Base-by-base conservation (phyloP, 2,888 invertebrate genomes). In the Shargacucullia verbasci region DNA sequence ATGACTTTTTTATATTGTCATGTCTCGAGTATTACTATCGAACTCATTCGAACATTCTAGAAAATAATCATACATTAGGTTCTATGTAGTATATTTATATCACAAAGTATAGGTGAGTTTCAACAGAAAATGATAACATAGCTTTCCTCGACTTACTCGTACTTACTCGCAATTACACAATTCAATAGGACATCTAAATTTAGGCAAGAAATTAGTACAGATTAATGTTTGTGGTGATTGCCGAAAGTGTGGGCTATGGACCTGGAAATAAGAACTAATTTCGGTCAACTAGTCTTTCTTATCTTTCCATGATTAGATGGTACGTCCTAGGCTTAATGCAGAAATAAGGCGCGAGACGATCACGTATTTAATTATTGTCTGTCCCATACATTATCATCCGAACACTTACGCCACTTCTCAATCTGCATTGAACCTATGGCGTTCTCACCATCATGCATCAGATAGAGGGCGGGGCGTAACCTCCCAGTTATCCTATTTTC, bases 61-160 rank as follows among this genome's bases (percentile, higher is more conserved):
- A 64, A 64, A 73, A 70, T 58, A 66, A 65, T 59, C 63, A 60
- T 65, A 74, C 74, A 70, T 38, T 59, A 58, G 31, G 43, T 66
- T 73, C 60, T 67, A 73, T 68, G 62, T 73, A 68, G 75, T 67
- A 76, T 65, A 76, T 71, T 73, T 78, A 80, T 86, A 86, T 86
- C 85, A 87, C 85, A 87, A 84, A 81, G 68, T 80, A 82, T 63
- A 80, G 83, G 78, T 81, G 83, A 85, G 82, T 81, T 83, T 73
- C 68, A 79, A 82, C 72, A 77, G 74, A 77, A 75, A 67, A 74
- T 61, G 40, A 67, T 62, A 68, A 65, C 63, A 67, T 64, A 47
- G 53, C 43, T 54, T 48, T 49, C 41, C 10, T 60, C 41, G 40
- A 65, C 38, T 59, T n/a, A n/a, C n/a, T n/a, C n/a, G n/a, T n/a